Percentiles rank a stretch among this genome's conserved stretches.
Evolutionary conservation across 2,113 vertebrate genomes (phyloP).

Genomic region (Saguinus midas): DNA sequence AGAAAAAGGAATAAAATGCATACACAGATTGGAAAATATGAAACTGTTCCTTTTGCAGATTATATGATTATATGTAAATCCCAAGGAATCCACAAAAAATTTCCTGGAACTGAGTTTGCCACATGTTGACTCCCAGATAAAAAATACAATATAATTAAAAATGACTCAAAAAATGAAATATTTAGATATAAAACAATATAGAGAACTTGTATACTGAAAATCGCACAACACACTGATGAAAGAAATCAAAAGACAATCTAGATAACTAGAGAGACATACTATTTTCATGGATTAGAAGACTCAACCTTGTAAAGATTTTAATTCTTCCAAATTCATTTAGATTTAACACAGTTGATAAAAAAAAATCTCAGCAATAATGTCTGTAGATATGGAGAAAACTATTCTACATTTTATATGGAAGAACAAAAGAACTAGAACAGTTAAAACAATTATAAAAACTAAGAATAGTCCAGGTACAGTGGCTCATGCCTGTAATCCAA

Average conservation of each 20-base stretch:
- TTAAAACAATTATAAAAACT: background rate
- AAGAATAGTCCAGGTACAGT: too few species aligned
- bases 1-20: background rate
- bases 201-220: background rate
- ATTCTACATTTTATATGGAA: background rate
- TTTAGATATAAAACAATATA: background rate
- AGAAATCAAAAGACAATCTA: background rate
- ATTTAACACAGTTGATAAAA: background rate
- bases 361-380: background rate
- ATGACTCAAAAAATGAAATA: background rate
- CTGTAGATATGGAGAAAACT: background rate
- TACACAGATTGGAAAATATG: background rate
- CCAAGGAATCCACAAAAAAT: background rate
- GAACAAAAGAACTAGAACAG: background rate
- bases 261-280: background rate
- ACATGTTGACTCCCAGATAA: background rate
- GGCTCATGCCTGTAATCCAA: too few species aligned
- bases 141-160: background rate
- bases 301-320: background rate
- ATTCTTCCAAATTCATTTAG: background rate
- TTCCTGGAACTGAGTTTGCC: background rate
- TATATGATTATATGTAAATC: background rate
- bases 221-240: background rate
- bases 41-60: background rate
- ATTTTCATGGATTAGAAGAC: background rate